These are phyloP conservation scores for Phrynocephalus forsythii DNA, from an alignment of 2,797 vertebrate species.

Conservation along the genomic window DNA sequence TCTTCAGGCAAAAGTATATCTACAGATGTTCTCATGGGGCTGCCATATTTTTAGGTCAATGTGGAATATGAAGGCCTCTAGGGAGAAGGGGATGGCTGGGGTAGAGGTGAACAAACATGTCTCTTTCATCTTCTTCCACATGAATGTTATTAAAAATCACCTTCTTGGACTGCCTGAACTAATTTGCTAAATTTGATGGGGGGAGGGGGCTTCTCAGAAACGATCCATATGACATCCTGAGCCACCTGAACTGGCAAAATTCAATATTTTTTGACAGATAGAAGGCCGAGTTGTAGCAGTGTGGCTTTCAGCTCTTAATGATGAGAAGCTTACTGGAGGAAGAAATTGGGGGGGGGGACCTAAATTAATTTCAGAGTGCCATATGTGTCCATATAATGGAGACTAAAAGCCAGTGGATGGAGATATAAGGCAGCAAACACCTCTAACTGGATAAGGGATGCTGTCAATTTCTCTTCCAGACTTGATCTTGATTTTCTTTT, in stretches of 20 bases:
- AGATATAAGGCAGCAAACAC: not conserved
- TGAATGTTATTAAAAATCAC: not conserved
- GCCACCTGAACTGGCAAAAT: not conserved
- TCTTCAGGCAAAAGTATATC: not conserved
- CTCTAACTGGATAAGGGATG: not conserved
- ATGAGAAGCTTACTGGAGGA: not conserved
- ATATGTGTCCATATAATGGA: not conserved
- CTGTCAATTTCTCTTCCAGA: not conserved
- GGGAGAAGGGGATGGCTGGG: too few species aligned
- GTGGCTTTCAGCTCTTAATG: not conserved
- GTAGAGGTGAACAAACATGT: not conserved
- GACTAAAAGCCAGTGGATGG: not conserved
- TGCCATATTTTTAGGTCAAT: not conserved
- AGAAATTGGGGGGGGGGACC: not conserved
- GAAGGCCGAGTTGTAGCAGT: not conserved
- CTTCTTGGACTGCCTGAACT: not conserved
- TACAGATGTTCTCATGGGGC: not conserved
- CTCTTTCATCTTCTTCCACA: not conserved
- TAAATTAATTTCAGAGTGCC: not conserved
- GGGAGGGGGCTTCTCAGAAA: not conserved
- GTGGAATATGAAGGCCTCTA: too few species aligned
- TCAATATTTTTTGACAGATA: not conserved
- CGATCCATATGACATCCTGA: not conserved
- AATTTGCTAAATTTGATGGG: not conserved
- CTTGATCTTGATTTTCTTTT: not conserved